A percentile compares a stretch with the other conserved stretches of the same genome.
Evolutionary conservation across 2,888 invertebrate species (phyloP).

Genomic region (Hypercompe scribonia): DNA sequence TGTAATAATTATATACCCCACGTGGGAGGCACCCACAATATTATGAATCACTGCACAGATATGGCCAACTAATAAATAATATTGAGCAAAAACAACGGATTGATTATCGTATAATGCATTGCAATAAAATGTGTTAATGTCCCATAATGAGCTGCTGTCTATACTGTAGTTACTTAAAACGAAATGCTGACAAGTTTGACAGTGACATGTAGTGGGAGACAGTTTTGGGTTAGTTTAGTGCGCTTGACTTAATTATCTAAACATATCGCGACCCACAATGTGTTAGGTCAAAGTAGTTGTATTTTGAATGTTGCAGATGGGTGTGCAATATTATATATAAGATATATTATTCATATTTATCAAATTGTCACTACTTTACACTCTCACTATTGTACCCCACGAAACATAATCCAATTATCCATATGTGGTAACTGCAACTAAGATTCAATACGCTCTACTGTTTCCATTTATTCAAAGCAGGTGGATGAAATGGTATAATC

Average conservation of each 20-base stretch:
- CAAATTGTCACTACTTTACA: too few species aligned
- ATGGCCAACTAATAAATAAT: slow-evolving; percentile 50
- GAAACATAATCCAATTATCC: too few species aligned
- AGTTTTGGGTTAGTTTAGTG: neutral
- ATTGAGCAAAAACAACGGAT: slow-evolving; percentile 52
- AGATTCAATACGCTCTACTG: too few species aligned
- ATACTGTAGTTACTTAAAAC: slow-evolving; percentile 8
- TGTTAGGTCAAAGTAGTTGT: neutral
- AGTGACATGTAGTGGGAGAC: neutral
- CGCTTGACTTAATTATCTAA: neutral
- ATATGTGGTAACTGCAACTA: too few species aligned
- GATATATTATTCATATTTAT: neutral
- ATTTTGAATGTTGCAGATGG: neutral
- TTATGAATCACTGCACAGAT: slow-evolving; percentile 52
- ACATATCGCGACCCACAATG: neutral
- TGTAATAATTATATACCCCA: slow-evolving; percentile 54
- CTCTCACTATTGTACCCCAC: too few species aligned
- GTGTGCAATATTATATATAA: neutral
- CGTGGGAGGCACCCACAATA: slow-evolving; percentile 64
- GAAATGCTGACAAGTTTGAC: slow-evolving; percentile 4
- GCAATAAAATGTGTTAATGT: slow-evolving; percentile 52
- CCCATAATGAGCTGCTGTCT: slow-evolving; percentile 49
- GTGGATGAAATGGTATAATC: too few species aligned
- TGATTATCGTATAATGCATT: slow-evolving; percentile 47
- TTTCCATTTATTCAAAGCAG: too few species aligned